phyloP scores from a whole-genome alignment of 2,797 vertebrate species.

The Pseudomugil gertrudae region DNA sequence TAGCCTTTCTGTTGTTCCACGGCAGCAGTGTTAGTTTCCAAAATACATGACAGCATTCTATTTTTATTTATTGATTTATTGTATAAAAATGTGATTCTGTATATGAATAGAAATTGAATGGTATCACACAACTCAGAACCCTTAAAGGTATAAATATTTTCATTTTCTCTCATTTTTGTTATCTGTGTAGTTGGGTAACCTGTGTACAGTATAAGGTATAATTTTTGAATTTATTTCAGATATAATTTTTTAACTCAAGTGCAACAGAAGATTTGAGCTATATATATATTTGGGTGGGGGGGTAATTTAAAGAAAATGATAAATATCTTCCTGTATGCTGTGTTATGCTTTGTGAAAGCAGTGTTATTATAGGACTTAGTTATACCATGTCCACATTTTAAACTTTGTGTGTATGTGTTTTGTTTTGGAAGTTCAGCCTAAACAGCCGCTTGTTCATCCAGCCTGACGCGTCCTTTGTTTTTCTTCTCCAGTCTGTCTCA shows the following conservation, averaged over 20 bases:
- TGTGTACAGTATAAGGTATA: conserved; percentile 87
- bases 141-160: conserved; percentile 83
- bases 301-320: conserved; percentile 74
- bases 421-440: conserved; percentile 12
- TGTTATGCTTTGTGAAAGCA: conserved; percentile 82
- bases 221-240: conserved; percentile 87
- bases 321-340: conserved; percentile 79
- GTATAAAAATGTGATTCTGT: conserved; percentile 85
- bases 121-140: conserved; percentile 79
- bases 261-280: conserved; percentile 81
- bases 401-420: conserved; percentile 12
- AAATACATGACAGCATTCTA: conserved; percentile 84
- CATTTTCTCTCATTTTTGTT: conserved; percentile 81
- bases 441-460: not conserved
- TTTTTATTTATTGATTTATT: conserved; percentile 89
- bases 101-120: conserved; percentile 85
- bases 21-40: conserved; percentile 82
- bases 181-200: conserved; percentile 87
- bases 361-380: conserved; percentile 78
- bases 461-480: not conserved
- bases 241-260: conserved; percentile 87
- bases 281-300: conserved; percentile 81
- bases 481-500: not conserved
- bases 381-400: conserved; percentile 53
- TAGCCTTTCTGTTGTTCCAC: conserved; percentile 83